A percentile compares a stretch with the other conserved stretches of the same genome.
Conservation (phyloP, 2,888 invertebrate genomes). For the Theretra japonica region DNA sequence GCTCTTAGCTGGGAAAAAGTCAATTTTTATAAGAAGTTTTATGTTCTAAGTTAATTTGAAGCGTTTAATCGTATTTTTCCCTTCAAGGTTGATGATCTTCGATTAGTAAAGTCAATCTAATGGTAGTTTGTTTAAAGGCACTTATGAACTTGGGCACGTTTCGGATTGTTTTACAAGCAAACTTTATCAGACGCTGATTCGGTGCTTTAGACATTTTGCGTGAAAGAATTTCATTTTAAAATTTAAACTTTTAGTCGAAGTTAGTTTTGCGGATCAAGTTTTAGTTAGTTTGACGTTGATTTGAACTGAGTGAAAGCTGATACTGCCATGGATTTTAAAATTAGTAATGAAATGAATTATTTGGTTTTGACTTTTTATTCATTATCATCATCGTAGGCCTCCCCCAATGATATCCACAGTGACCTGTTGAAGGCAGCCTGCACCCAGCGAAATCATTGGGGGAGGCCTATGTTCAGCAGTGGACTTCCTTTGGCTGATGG, state of each 20-base stretch:
- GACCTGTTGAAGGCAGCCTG: too few species aligned
- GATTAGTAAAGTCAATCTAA: not conserved
- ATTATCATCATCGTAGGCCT: too few species aligned
- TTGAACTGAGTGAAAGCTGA: not conserved
- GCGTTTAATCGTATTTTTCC: not conserved
- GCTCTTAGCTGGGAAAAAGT: too few species aligned
- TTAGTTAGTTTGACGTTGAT: not conserved
- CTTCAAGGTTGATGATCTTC: not conserved
- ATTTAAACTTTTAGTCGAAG: not conserved
- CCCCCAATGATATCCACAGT: too few species aligned
- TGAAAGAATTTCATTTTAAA: constrained; percentile 11
- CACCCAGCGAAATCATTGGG: too few species aligned
- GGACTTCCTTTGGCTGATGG: too few species aligned
- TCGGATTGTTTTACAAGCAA: constrained; percentile 10
- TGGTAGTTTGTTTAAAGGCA: constrained; percentile 6
- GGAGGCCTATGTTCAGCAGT: too few species aligned
- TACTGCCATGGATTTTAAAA: not conserved
- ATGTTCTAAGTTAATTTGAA: too few species aligned
- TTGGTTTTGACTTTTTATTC: too few species aligned
- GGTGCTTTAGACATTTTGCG: not conserved
- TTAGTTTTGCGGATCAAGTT: not conserved
- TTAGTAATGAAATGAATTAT: not conserved
- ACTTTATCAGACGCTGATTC: constrained; percentile 9
- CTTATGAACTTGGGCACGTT: constrained; percentile 1
- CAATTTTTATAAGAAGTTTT: too few species aligned